These are phyloP conservation scores for Drosophila histrio DNA, from an alignment of 2,888 invertebrate genomes.

Conservation along the genomic window DNA sequence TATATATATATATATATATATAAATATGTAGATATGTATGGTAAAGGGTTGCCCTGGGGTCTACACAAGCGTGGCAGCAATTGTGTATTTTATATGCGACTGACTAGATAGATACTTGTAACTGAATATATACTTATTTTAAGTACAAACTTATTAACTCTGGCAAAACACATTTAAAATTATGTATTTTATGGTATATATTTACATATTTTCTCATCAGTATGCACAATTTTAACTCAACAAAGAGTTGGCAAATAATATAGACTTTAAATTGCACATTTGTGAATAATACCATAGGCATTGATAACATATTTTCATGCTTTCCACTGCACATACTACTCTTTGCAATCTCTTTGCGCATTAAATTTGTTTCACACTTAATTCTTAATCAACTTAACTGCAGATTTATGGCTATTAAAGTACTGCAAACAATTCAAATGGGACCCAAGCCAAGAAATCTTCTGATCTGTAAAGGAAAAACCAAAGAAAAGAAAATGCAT, in stretches of 20 bases:
- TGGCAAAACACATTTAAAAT: too few species aligned
- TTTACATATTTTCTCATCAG: too few species aligned
- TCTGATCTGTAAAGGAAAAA: not conserved
- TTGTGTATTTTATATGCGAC: slow-evolving; percentile 5
- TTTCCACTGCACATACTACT: too few species aligned
- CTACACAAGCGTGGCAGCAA: slow-evolving; percentile 20
- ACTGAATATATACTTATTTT: not conserved
- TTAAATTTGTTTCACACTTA: not conserved
- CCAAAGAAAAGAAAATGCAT: not conserved
- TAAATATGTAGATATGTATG: not conserved
- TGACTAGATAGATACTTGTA: slow-evolving; percentile 1
- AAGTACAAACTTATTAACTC: not conserved
- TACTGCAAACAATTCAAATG: slow-evolving; percentile 1
- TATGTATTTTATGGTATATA: too few species aligned
- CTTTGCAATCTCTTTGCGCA: not conserved
- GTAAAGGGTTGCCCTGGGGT: slow-evolving; percentile 25
- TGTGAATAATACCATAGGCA: too few species aligned
- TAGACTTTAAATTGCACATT: too few species aligned
- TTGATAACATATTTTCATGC: too few species aligned
- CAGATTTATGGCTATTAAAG: slow-evolving; percentile 26
- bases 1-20: not conserved
- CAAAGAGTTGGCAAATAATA: too few species aligned
- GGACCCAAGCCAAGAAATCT: slow-evolving; percentile 2
- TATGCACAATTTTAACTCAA: too few species aligned
- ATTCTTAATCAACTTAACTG: not conserved